Evolutionary conservation across 2,113 vertebrate genomes (phyloP).

Genomic region (Heliornis fulica): DNA sequence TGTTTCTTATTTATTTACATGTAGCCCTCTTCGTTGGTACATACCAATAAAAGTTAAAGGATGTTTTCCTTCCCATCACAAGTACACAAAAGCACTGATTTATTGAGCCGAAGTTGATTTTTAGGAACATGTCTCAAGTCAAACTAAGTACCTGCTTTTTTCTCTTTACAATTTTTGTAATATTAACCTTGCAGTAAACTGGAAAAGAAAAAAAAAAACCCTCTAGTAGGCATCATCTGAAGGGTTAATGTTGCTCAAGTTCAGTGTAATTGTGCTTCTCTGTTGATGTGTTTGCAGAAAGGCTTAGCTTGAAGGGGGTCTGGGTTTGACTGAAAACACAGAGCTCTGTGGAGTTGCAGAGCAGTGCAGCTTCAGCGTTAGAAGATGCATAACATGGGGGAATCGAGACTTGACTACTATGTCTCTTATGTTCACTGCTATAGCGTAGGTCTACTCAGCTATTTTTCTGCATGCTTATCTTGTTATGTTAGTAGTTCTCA

Average conservation of each 20-base stretch:
- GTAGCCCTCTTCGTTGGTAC: neutral
- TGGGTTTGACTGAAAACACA: neutral
- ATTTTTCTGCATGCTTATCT: neutral
- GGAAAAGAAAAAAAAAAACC: neutral
- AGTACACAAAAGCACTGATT: neutral
- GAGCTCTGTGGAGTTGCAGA: neutral
- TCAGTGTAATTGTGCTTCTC: neutral
- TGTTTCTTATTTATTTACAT: neutral
- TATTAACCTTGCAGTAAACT: neutral
- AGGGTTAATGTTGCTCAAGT: conserved; percentile 16
- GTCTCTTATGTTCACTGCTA: conserved; percentile 65
- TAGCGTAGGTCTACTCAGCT: conserved; percentile 41
- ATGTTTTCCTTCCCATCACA: neutral
- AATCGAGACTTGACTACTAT: conserved; percentile 7
- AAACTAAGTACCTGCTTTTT: neutral
- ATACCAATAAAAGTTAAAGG: neutral
- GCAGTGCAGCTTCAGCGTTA: neutral
- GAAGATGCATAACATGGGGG: neutral
- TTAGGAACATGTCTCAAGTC: neutral
- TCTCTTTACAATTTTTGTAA: neutral
- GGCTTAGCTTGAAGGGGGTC: conserved; percentile 15
- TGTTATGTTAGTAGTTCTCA: neutral
- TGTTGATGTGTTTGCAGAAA: neutral
- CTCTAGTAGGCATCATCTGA: neutral
- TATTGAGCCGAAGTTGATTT: neutral